These are phyloP conservation scores for Spongilla lacustris DNA, from an alignment of 37 sponge, comb jelly and placozoan genomes.

Conservation along the genomic window DNA sequence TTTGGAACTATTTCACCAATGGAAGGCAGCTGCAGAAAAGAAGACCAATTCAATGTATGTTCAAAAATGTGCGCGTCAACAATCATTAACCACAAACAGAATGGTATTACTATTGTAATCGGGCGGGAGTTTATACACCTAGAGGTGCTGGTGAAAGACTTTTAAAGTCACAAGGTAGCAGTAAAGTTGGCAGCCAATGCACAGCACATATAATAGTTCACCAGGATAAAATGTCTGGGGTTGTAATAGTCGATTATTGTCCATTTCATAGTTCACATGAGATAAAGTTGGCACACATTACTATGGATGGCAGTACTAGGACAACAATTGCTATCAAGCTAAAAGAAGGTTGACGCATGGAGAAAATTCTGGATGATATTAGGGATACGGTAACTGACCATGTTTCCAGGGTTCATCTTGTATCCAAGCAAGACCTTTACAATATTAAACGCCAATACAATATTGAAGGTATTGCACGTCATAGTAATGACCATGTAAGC, in stretches of 20 bases:
- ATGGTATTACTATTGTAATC: conserved; percentile 45
- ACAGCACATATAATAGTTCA: conserved; percentile 26
- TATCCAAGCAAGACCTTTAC: conserved; percentile 28
- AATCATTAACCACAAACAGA: no score
- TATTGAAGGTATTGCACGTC: conserved; percentile 10
- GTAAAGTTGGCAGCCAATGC: conserved; percentile 30
- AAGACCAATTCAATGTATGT: no score
- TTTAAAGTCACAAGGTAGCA: conserved; percentile 42
- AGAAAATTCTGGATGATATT: conserved; percentile 32
- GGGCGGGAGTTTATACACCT: conserved; percentile 16
- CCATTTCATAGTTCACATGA: conserved; percentile 16
- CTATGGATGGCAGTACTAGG: not conserved
- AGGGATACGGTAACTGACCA: conserved; percentile 18
- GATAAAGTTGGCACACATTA: conserved; percentile 24
- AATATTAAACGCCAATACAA: conserved; percentile 32
- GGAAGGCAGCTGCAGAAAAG: no score
- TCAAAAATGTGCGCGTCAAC: no score
- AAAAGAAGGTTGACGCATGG: conserved; percentile 20
- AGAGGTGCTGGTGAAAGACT: conserved; percentile 19
- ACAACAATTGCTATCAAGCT: conserved; percentile 32
- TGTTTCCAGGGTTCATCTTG: conserved; percentile 26
- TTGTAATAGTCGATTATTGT: conserved; percentile 8
- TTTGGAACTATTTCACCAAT: no score
- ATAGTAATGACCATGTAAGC: conserved; percentile 25
- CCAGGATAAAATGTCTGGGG: not conserved